These are phyloP conservation scores for Tupaia chinensis DNA, from an alignment of 2,113 vertebrate species.

Conservation along the genomic window DNA sequence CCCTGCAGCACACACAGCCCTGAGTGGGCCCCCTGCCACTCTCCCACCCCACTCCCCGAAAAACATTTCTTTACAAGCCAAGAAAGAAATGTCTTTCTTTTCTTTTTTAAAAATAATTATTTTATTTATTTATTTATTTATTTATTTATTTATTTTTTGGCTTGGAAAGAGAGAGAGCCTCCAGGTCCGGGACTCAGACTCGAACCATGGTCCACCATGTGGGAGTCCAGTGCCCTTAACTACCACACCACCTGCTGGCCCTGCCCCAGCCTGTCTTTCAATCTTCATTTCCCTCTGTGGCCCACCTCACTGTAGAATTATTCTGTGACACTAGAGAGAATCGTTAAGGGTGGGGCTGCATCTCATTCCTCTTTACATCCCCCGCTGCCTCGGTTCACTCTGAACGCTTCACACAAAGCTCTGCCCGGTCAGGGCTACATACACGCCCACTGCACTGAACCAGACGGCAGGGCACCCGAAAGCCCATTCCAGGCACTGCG, in stretches of 20 bases:
- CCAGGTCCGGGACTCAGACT: too few species aligned
- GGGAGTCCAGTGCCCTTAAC: too few species aligned
- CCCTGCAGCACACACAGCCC: background rate
- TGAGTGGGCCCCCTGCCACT: fast-evolving
- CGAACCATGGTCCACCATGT: too few species aligned
- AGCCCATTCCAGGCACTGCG: background rate
- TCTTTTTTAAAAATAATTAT: too few species aligned
- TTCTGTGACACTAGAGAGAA: background rate
- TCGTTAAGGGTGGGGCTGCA: too few species aligned
- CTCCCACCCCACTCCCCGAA: background rate
- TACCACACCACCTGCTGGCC: too few species aligned
- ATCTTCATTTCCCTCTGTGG: background rate
- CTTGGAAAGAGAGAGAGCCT: too few species aligned
- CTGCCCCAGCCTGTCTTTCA: background rate
- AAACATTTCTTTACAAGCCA: background rate
- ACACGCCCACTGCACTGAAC: background rate
- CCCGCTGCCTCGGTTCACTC: too few species aligned
- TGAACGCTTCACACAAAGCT: background rate
- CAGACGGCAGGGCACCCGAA: background rate
- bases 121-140: too few species aligned
- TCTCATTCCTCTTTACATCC: background rate
- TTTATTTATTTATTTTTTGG: too few species aligned
- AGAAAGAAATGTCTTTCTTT: too few species aligned
- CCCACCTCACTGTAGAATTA: background rate
- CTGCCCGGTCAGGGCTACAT: background rate